A percentile compares a stretch with the other conserved stretches of the same genome.
Conservation (phyloP, 2,888 invertebrate species). For the Nasonovia ribisnigri region DNA sequence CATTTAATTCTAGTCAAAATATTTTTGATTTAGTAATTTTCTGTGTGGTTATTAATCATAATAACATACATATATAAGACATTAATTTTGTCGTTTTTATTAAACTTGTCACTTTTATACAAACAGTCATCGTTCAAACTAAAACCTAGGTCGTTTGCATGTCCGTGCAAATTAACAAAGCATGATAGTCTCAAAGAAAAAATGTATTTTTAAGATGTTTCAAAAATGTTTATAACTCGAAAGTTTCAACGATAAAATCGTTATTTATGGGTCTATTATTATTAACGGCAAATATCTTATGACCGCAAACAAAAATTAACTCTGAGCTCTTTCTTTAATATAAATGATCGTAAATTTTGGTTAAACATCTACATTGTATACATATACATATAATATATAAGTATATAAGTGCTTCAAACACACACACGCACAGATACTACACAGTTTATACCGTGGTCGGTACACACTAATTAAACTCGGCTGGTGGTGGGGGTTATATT, state of each 20-base stretch:
- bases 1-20: not conserved
- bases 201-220: not conserved
- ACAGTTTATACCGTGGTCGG: not conserved
- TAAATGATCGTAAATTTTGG: slow-evolving; percentile 52
- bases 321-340: slow-evolving; percentile 43
- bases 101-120: slow-evolving; percentile 18
- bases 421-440: not conserved
- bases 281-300: slow-evolving; percentile 13
- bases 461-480: slow-evolving; percentile 40
- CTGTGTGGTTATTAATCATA: not conserved
- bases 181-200: not conserved
- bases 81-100: not conserved
- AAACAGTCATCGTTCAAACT: slow-evolving; percentile 11
- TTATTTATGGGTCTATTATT: slow-evolving; percentile 58
- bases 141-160: slow-evolving; percentile 16
- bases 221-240: slow-evolving; percentile 18
- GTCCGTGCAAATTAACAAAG: slow-evolving; percentile 22
- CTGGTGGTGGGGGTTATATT: not conserved
- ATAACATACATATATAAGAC: not conserved
- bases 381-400: not conserved
- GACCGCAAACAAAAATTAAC: slow-evolving; percentile 60
- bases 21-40: not conserved
- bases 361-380: slow-evolving; percentile 15
- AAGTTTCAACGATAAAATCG: slow-evolving; percentile 49
- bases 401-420: not conserved